These are phyloP conservation scores for Andrena trimmerana DNA, from an alignment of 2,888 invertebrate genomes.

Conservation along the genomic window DNA sequence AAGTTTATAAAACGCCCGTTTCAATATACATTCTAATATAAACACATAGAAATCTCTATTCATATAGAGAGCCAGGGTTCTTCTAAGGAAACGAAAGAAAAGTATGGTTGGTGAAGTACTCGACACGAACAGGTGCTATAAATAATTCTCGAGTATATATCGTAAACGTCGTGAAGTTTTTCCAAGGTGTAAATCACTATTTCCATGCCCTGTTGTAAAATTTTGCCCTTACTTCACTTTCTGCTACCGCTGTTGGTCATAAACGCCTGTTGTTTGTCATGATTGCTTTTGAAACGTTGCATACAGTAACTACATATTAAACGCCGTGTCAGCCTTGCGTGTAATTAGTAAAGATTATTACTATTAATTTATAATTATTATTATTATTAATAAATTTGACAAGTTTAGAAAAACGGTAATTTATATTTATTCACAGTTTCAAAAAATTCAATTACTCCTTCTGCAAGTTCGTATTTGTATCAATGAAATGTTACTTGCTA, in stretches of 20 bases:
- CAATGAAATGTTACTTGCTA: too few species aligned
- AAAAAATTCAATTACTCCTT: too few species aligned
- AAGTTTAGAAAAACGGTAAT: too few species aligned
- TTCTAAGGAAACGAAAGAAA: slow-evolving; percentile 26
- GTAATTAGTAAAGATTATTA: neutral
- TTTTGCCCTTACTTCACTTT: slow-evolving; percentile 64
- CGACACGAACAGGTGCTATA: slow-evolving; percentile 71
- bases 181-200: slow-evolving; percentile 78
- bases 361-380: too few species aligned
- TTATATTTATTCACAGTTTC: too few species aligned
- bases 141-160: slow-evolving; percentile 80
- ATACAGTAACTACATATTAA: neutral
- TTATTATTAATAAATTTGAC: too few species aligned
- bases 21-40: neutral
- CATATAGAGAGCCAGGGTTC: neutral
- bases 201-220: slow-evolving; percentile 68
- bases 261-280: slow-evolving; percentile 66
- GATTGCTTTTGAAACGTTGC: slow-evolving; percentile 41
- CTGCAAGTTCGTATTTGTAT: too few species aligned
- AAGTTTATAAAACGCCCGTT: neutral
- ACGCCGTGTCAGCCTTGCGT: neutral
- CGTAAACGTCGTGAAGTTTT: slow-evolving; percentile 80
- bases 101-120: slow-evolving; percentile 24
- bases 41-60: neutral
- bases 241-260: slow-evolving; percentile 61